Conservation (phyloP, 2,797 vertebrate genomes). For the Benthosema pterotum region DNA sequence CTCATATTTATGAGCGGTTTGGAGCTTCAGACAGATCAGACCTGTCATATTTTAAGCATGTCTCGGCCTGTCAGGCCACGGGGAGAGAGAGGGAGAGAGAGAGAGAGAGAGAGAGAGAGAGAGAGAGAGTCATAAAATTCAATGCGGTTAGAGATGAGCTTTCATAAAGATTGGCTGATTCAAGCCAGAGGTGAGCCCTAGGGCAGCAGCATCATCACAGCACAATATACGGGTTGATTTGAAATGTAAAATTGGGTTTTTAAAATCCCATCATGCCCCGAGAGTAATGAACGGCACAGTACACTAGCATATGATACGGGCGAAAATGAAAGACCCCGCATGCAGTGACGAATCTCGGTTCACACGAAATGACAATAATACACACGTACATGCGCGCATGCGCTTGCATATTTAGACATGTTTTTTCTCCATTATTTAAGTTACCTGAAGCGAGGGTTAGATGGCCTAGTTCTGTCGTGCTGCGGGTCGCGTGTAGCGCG, state of each 20-base stretch:
- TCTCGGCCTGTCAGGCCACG: constrained; percentile 20
- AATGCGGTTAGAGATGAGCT: constrained; percentile 30
- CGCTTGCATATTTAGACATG: background rate
- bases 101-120: too few species aligned
- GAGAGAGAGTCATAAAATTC: constrained; percentile 51
- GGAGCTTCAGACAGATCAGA: constrained; percentile 8
- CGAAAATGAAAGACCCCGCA: too few species aligned
- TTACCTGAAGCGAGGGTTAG: constrained; percentile 2
- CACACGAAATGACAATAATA: too few species aligned
- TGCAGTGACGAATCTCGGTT: too few species aligned
- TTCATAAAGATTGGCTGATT: constrained; percentile 9
- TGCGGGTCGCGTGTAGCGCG: background rate
- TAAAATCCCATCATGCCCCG: too few species aligned
- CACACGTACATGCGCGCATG: too few species aligned
- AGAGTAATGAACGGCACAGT: too few species aligned
- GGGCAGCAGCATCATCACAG: background rate
- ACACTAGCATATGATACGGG: too few species aligned
- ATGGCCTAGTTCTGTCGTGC: background rate
- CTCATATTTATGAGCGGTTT: constrained; percentile 61
- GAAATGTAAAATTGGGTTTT: too few species aligned
- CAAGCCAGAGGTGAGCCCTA: constrained; percentile 24
- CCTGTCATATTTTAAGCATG: constrained; percentile 40
- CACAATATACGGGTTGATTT: too few species aligned
- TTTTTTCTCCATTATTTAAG: constrained; percentile 16
- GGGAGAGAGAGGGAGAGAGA: too few species aligned